phyloP scores from a whole-genome alignment of 2,113 vertebrate genomes.

The Perca flavescens region DNA sequence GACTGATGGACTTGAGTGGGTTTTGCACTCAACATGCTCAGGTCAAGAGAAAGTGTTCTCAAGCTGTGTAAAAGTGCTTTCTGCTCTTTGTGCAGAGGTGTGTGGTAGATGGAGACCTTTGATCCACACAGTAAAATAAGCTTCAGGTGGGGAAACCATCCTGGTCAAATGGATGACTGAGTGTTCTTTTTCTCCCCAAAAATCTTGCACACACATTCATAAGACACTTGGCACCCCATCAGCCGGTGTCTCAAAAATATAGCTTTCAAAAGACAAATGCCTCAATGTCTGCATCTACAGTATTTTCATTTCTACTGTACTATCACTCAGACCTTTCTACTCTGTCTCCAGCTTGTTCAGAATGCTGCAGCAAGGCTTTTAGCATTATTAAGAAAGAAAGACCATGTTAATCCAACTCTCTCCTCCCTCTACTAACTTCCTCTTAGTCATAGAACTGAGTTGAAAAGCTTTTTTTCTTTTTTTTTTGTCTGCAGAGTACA shows the following conservation, averaged over 20 bases:
- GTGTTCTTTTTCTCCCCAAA: conserved; percentile 36
- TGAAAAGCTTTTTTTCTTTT: not conserved
- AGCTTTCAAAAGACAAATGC: conserved; percentile 46
- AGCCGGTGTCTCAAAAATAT: conserved; percentile 22
- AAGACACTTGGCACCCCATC: conserved; percentile 24
- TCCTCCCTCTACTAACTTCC: not conserved
- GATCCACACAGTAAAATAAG: conserved; percentile 58
- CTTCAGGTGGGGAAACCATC: conserved; percentile 40
- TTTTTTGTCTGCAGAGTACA: not conserved
- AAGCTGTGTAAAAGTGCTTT: conserved; percentile 60
- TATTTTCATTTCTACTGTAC: too few relatives aligned
- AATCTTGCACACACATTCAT: not conserved
- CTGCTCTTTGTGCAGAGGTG: conserved; percentile 37
- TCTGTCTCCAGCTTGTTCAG: conserved; percentile 1
- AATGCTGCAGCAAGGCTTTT: conserved; percentile 2
- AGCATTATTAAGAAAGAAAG: not conserved
- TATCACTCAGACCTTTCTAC: not conserved
- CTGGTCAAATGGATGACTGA: conserved; percentile 8
- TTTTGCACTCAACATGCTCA: conserved; percentile 15
- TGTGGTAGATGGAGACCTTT: conserved; percentile 52
- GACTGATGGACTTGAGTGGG: conserved; percentile 2
- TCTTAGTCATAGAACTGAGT: conserved; percentile 1
- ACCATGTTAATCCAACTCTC: not conserved
- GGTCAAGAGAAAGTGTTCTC: conserved; percentile 46
- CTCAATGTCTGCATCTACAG: not conserved